Evolutionary conservation across 2,113 vertebrate genomes (phyloP), one percentile per base, ranked within the genome.

Genomic region (Chaenogobius annularis): DNA sequence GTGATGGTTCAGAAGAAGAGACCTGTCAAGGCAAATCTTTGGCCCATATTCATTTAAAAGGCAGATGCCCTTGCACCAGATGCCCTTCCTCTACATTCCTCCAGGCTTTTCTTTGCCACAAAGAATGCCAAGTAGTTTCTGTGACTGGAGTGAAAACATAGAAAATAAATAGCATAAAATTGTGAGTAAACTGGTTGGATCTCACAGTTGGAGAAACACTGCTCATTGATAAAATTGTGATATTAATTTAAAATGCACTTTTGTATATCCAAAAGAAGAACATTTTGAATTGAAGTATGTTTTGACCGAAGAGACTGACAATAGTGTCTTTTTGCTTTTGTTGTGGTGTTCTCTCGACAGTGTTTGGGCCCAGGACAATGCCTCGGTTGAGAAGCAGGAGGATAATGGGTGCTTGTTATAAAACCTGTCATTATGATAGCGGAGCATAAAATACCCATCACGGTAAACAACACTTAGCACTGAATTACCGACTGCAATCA

Each of bases 391-490:
- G 69, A 77, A 50, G 56, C 74, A 72, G 52, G 68, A 56, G 69
- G 66, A 81, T 78, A 88, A 79, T 77, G 78, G 54, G 31, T 37
- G 64, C 56, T 73, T 86, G 82, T 86, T 73, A 74, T 69, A 35
- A 48, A 82, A 66, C 61, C 79, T 76, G 70, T 85, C 54, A 87
- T 91, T 85, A 86, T 44, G 70, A 83, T 61, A 70, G 61, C 44
- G 66, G 75, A 63, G 75, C 77, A 72, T 79, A 56, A 83, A 80
- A 82, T 40, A 81, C 75, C 75, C 61, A 11, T 75, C 71, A 66
- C 37, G 66, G 74, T 83, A 91, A 91, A 89, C 86, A 88, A 68
- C 75, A 89, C 75, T 87, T 83, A 78, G 20, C 40, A 66, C 68
- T 74, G 59, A 69, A 70, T 75, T 70, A 47, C 35, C 62, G 1